phyloP scores from a whole-genome alignment of 2,113 vertebrate genomes.

The Oreochromis niloticus region DNA sequence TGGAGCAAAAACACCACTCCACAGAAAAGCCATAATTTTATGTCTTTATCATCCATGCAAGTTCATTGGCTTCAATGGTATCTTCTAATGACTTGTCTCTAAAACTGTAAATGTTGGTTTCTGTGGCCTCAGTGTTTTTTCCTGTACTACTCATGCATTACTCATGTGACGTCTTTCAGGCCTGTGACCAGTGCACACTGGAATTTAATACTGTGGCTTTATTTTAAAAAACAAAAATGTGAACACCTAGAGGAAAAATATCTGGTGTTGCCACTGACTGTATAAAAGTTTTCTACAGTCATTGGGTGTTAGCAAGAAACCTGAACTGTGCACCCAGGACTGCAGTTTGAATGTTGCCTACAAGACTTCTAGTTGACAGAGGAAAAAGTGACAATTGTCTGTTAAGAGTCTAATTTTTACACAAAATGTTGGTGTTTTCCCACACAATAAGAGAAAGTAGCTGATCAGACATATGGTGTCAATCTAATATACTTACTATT shows the following conservation, averaged over 20 bases:
- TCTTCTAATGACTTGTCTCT: neutral
- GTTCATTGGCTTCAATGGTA: neutral
- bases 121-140: neutral
- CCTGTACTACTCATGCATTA: neutral
- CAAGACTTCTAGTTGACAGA: neutral
- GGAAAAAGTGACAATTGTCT: neutral
- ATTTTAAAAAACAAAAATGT: neutral
- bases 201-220: neutral
- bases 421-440: neutral
- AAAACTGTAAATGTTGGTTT: neutral
- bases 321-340: neutral
- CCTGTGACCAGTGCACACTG: neutral
- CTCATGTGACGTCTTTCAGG: neutral
- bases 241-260: neutral
- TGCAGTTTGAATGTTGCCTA: neutral
- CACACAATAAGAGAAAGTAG: neutral
- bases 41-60: neutral
- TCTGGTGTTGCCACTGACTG: neutral
- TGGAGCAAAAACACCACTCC: neutral
- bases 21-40: neutral
- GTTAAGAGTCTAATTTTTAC: neutral
- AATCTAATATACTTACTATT: neutral
- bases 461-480: rapidly evolving
- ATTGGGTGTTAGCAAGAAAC: neutral
- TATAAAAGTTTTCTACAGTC: neutral